Conservation (phyloP, 2,888 invertebrate genomes). For the Spatulosminthurus flaviceps region DNA sequence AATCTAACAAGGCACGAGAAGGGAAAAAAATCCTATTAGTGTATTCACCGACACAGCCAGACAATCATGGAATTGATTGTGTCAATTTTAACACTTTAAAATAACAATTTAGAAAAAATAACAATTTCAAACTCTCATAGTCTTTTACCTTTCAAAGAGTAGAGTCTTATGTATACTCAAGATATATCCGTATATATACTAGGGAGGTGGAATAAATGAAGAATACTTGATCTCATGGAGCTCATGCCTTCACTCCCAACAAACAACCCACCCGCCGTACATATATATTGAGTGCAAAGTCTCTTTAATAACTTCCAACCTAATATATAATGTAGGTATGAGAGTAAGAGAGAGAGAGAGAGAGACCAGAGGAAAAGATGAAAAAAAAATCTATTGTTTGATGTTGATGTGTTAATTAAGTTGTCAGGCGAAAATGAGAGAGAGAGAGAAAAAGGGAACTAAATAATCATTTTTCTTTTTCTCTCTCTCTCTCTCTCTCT, state of each 20-base stretch:
- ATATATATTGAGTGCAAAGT: slow-evolving; percentile 9
- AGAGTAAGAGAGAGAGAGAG: not conserved
- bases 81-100: slow-evolving; percentile 50
- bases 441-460: slow-evolving; percentile 28
- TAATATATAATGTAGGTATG: not conserved
- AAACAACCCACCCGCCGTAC: not conserved
- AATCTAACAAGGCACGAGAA: slow-evolving; percentile 38
- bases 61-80: slow-evolving; percentile 49
- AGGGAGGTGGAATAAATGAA: too few species aligned
- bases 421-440: slow-evolving; percentile 47
- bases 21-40: slow-evolving; percentile 44
- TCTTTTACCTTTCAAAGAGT: not conserved
- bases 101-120: slow-evolving; percentile 48
- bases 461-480: slow-evolving; percentile 34
- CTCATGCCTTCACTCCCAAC: not conserved
- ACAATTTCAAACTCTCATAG: slow-evolving; percentile 34
- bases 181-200: too few species aligned
- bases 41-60: slow-evolving; percentile 48
- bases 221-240: not conserved
- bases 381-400: slow-evolving; percentile 50
- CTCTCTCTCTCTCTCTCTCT: slow-evolving; percentile 32
- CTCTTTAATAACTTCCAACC: not conserved
- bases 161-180: too few species aligned
- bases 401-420: slow-evolving; percentile 50
- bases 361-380: slow-evolving; percentile 34